Evolutionary conservation across 2,888 invertebrate species (phyloP), one percentile per base, ranked within the genome.

Genomic region (Tholera decimalis): DNA sequence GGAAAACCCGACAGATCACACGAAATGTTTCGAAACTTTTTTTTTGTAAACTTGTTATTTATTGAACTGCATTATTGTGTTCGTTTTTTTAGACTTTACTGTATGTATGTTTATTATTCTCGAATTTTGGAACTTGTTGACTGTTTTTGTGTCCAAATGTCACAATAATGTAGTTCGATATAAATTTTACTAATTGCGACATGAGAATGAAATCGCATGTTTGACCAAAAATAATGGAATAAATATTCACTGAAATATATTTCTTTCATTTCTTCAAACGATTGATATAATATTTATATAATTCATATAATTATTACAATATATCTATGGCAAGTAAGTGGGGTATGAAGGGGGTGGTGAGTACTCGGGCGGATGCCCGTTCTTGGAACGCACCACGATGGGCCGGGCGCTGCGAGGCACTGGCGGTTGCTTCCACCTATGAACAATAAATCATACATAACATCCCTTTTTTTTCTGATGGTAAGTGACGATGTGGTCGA

Each of bases 401-500:
- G 93, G 91, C 1, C 82, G 82, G 7, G 86, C 78, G 26, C 83
- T 83, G 47, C 85, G 85, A 1, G 87, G 83, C 2, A 79, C 67
- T 0, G 94, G 95, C 0, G 94, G 91, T 35, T 90, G 85, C 56
- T 87, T 92, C 93, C 93, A 95, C 95, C 95, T 95, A 67, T 0
- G 82, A 81, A 15, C 56, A 58, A 22, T 20, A 37, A n/a, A n/a
- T n/a, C 5, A 41, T 18, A 57, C 3, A 18, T 6, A 9, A 41
- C 8, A 41, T 7, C 7, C 11, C n/a, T n/a, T n/a, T 30, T 18
- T 57, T 41, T 22, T 18, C 39, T 2, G 0, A 39, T n/a, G n/a
- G n/a, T n/a, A n/a, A n/a, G n/a, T n/a, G n/a, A n/a, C n/a, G n/a
- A n/a, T n/a, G n/a, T n/a, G n/a, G n/a, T n/a, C n/a, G n/a, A n/a